phyloP scores from a whole-genome alignment of 2,113 vertebrate species.

The Xyrauchen texanus region DNA sequence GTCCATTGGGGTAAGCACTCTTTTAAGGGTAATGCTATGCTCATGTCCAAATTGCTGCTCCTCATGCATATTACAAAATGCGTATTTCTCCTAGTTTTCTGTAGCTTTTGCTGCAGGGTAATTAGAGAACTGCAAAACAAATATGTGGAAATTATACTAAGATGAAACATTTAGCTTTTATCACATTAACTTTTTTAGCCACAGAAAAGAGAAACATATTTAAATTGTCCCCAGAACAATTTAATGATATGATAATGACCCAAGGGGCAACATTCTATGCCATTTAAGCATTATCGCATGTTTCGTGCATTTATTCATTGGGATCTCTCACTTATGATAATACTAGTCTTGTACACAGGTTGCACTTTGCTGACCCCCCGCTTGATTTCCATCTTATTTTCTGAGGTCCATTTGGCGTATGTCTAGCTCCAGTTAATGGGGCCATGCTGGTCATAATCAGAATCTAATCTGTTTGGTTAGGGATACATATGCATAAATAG shows the following conservation, averaged over 20 bases:
- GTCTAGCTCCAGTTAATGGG: constrained; percentile 14
- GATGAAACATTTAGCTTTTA: background rate
- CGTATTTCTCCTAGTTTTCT: constrained; percentile 18
- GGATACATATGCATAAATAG: constrained; percentile 16
- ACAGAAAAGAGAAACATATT: background rate
- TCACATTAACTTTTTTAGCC: background rate
- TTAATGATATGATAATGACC: constrained; percentile 13
- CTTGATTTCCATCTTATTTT: background rate
- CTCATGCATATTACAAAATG: constrained; percentile 39
- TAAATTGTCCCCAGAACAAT: background rate
- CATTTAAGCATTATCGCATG: constrained; percentile 51
- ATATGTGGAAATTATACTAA: constrained; percentile 27
- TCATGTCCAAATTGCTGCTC: constrained; percentile 42
- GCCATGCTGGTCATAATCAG: constrained; percentile 28
- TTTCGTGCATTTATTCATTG: constrained; percentile 49
- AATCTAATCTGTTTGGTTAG: constrained; percentile 29
- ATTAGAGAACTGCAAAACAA: constrained; percentile 45
- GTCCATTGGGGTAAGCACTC: constrained; percentile 45
- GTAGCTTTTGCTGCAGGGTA: constrained; percentile 23
- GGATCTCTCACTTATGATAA: constrained; percentile 56
- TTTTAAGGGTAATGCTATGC: constrained; percentile 37
- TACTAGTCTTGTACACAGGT: constrained; percentile 40
- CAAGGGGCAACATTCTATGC: constrained; percentile 20
- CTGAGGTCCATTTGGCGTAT: background rate
- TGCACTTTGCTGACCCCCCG: background rate